These are phyloP conservation scores for Radopholus similis DNA, from an alignment of 1,140 invertebrate genomes.

Conservation along the genomic window DNA sequence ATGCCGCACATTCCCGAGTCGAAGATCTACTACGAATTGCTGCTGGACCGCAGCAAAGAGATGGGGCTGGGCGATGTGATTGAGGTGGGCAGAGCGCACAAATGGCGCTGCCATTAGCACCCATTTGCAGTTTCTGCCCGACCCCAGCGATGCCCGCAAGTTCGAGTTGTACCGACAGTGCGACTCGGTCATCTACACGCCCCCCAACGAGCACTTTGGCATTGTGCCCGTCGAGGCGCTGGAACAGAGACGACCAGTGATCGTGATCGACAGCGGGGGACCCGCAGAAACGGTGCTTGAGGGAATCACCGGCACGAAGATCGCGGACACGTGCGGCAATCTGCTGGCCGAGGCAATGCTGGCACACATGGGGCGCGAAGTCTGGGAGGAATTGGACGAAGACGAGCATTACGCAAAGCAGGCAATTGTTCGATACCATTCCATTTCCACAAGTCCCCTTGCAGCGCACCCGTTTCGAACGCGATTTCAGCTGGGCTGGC, in stretches of 20 bases:
- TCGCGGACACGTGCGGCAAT: slow-evolving; percentile 48
- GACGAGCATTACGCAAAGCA: slow-evolving; percentile 48
- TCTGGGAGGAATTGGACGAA: slow-evolving; percentile 50
- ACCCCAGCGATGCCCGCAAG: slow-evolving; percentile 49
- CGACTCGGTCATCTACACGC: slow-evolving; percentile 57
- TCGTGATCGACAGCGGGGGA: slow-evolving; percentile 59
- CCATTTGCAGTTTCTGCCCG: slow-evolving; percentile 44
- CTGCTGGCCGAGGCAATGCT: slow-evolving; percentile 58
- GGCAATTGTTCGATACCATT: slow-evolving; percentile 25
- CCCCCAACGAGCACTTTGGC: slow-evolving; percentile 59
- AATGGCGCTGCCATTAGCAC: background rate
- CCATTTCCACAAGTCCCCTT: slow-evolving; percentile 3
- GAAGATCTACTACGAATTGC: slow-evolving; percentile 48
- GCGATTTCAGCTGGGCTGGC: slow-evolving; percentile 41
- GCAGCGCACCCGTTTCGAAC: slow-evolving; percentile 42
- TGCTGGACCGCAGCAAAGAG: slow-evolving; percentile 46
- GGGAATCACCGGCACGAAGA: slow-evolving; percentile 55
- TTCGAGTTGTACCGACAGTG: slow-evolving; percentile 54
- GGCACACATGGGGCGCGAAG: slow-evolving; percentile 47
- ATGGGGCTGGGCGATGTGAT: slow-evolving; percentile 47
- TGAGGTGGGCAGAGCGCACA: slow-evolving; percentile 10
- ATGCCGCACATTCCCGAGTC: slow-evolving; percentile 60
- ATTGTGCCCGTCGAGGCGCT: slow-evolving; percentile 59
- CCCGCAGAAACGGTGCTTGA: slow-evolving; percentile 58
- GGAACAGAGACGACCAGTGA: slow-evolving; percentile 56